These are phyloP conservation scores for Hirtodrosophila trivittata DNA, from an alignment of 2,888 invertebrate genomes.

Conservation along the genomic window DNA sequence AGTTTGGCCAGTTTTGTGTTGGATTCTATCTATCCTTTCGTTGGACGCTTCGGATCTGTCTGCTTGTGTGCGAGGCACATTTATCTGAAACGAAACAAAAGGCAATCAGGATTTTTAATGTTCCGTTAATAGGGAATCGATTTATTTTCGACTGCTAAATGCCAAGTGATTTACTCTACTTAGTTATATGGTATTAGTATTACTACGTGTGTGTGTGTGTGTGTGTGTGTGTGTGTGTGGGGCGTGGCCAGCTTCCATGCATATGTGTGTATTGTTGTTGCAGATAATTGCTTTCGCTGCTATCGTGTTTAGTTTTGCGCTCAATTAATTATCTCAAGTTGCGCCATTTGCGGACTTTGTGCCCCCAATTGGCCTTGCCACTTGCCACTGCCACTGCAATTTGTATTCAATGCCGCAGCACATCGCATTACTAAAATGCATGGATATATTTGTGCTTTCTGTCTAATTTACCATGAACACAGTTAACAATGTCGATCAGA, in stretches of 20 bases:
- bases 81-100: slow-evolving; percentile 74
- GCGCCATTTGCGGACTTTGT: slow-evolving; percentile 69
- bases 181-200: slow-evolving; percentile 15
- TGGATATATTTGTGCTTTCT: slow-evolving; percentile 8
- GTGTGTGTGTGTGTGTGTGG: slow-evolving; percentile 22
- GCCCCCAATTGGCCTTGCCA: slow-evolving; percentile 53
- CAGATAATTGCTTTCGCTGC: slow-evolving; percentile 74
- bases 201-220: slow-evolving; percentile 9
- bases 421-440: slow-evolving; percentile 43
- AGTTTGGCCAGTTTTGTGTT: slow-evolving; percentile 28
- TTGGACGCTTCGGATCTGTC: slow-evolving; percentile 8
- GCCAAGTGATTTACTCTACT: slow-evolving; percentile 66
- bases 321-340: slow-evolving; percentile 79
- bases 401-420: slow-evolving; percentile 60
- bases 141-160: slow-evolving; percentile 73
- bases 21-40: slow-evolving; percentile 23
- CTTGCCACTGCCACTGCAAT: slow-evolving; percentile 58
- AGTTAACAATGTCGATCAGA: slow-evolving; percentile 3
- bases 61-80: slow-evolving; percentile 29
- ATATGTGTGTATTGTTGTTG: slow-evolving; percentile 53
- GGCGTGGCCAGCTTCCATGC: slow-evolving; percentile 25
- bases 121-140: slow-evolving; percentile 76
- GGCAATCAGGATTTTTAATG: slow-evolving; percentile 76
- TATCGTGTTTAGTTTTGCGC: slow-evolving; percentile 73
- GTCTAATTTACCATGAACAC: slow-evolving; percentile 32